Base-by-base conservation (phyloP, 2,888 invertebrate genomes). In the Chelonus formosanus region DNA sequence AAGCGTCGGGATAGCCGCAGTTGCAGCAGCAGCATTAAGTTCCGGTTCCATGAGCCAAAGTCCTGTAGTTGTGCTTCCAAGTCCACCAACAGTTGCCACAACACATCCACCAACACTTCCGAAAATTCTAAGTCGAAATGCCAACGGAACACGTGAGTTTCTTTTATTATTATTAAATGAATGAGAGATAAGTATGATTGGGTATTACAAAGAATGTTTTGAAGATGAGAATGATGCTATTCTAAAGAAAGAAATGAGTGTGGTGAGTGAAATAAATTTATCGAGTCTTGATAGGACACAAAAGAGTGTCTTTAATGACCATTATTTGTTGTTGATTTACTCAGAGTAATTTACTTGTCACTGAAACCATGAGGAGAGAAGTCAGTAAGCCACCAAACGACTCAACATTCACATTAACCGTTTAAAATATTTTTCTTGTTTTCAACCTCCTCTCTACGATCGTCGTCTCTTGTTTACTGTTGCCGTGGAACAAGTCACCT, bases 81-180 rank as follows among this genome's bases (percentile, higher is more conserved):
- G 77, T 56, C 74, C 78, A 20, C 69, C 78, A 47, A 70, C 61
- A 61, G 73, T 73, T 54, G 69, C 74, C 54, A 73, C 75, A 73
- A 45, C 74, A 67, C 69, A 72, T 66, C 70, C 67, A 56, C 65
- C 66, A 32, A 56, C 40, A 63, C 73, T 77, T 5, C 78, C 81
- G 59, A 80, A 78, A 71, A 84, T 84, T 71, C 74, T 84, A 72
- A 82, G 84, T 71, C 79, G 83, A 67, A 84, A 84, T 73, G 79
- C 81, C 75, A 84, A 84, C 72, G 83, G 84, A 73, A 84, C 83
- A 69, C 76, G 83, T 84, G 74, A 84, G 84, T 81, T 60, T 10
- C 6, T 35, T 32, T 20, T 20, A 20, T 20, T 20, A 20, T 20
- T 20, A 20, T 20, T 20, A 20, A 20, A 20, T 20, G 20, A 20